Evolutionary conservation across 2,888 invertebrate species (phyloP), one percentile per base, ranked within the genome.

Genomic region (Spisula subtruncata): DNA sequence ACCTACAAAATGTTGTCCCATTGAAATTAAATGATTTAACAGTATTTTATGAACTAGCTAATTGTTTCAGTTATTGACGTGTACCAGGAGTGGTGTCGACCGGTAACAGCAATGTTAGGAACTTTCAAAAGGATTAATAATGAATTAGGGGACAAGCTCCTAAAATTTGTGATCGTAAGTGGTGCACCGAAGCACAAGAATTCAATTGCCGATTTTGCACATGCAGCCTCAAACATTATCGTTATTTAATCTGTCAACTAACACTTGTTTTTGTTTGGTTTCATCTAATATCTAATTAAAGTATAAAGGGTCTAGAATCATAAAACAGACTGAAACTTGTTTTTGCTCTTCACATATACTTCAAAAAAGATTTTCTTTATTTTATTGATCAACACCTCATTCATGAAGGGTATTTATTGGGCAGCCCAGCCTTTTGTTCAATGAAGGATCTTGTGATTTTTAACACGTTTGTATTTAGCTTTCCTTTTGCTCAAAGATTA

Each of bases 61-160:
- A 54, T 60, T 60, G 18, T 90, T 96, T 81, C 96, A 98, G 98
- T 99, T 90, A 97, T 98, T 89, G 99, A 99, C 96, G 98, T 99
- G 20, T 99, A 98, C 96, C 98, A 98, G 12, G 98, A 98, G 91
- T 99, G 99, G 99, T 98, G 98, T 96, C 99, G 99, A 0, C 98
- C 99, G 0, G 99, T 99, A 96, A 97, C 98, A 89, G 98, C 98
- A 46, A 98, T 99, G 98, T 97, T 98, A 85, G 98, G 98, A 81
- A 98, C 98, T 96, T 97, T 99, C 94, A 98, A 98, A 96, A 98
- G 98, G 97, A 97, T 99, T 92, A 99, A 99, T 96, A 97, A 99
- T 94, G 99, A 99, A 97, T 97, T 98, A 29, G 98, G 98, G 12
- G 99, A 98, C 88, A 98, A 98, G 95, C 97, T 98, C 95, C 97